Evolutionary conservation across 2,797 vertebrate genomes (phyloP), one percentile per base, ranked within the genome.

Genomic region (Sebastes hubbsi): DNA sequence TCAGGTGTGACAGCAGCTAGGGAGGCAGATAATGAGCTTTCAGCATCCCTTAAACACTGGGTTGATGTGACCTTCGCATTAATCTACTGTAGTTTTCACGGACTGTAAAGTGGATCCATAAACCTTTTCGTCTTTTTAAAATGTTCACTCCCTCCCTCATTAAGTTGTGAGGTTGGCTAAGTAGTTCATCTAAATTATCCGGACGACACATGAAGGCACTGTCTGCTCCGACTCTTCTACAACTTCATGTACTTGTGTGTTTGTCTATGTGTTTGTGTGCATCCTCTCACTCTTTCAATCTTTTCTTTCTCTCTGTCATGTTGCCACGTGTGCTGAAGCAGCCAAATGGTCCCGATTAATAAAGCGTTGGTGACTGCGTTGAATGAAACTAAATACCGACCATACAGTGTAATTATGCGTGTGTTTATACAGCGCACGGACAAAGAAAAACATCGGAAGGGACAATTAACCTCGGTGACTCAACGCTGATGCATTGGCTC

Each of bases 391-490:
- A 64, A 89, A 89, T 63, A 81, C 66, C 2, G 5, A 24, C 69
- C 59, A 6, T 46, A 62, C 58, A 77, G 59, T 74, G 75, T 86
- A 88, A 93, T 88, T 84, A 75, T 6, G 7, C 22, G 52, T 49
- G 63, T 89, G 85, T 91, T 91, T 88, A 69, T 80, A 75, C 74
- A 82, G 55, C 4, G 4, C 42, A 38, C 64, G 60, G 73, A 89
- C 79, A 86, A 87, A 90, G 79, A 85, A 82, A 89, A 89, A 78
- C 87, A 82, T 84, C 9, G 77, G 81, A 87, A 76, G 36, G 84
- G 76, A 84, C 74, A 82, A 92, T 94, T 90, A 90, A 92, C 92
- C 87, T 83, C 42, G 0, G 38, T 84, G 83, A 90, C 87, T 88
- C 72, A n/a, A 68, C 64, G 62, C 56, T 65, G 83, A 85, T 81